Percentiles rank a stretch among this genome's conserved stretches.
These are phyloP conservation scores for Dryomyza anilis DNA, from an alignment of 2,888 invertebrate genomes.

Conservation along the genomic window DNA sequence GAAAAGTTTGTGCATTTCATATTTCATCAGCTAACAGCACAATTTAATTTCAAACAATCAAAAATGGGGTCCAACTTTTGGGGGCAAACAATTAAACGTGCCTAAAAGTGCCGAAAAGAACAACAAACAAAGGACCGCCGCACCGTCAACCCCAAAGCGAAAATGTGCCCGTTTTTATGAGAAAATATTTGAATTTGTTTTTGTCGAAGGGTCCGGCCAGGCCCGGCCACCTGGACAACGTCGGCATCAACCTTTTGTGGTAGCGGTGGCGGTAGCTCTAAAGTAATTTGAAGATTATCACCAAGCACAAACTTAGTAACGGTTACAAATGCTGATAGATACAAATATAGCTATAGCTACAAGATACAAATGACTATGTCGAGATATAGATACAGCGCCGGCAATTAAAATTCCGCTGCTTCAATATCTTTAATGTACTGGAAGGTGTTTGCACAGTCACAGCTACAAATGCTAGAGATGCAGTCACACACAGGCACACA, in stretches of 20 bases:
- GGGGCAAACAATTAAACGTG: constrained; percentile 7
- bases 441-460: constrained; percentile 8
- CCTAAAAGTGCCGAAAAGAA: not conserved
- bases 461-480: not conserved
- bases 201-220: no score
- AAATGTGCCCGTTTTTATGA: constrained; percentile 5
- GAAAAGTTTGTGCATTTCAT: no score
- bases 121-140: not conserved
- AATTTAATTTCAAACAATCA: no score
- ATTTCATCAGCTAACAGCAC: no score
- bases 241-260: not conserved
- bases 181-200: constrained; percentile 3
- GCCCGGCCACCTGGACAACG: no score
- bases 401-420: constrained; percentile 12
- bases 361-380: no score
- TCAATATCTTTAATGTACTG: constrained; percentile 12
- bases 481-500: not conserved
- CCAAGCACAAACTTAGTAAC: not conserved
- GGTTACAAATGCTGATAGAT: not conserved
- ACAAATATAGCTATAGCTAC: not conserved
- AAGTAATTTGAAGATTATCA: constrained; percentile 12
- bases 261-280: not conserved
- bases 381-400: constrained; percentile 9
- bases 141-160: not conserved
- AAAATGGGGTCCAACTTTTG: not conserved